Percentiles rank a stretch among this genome's conserved stretches.
These are phyloP conservation scores for Pardosa pseudoannulata DNA, from an alignment of 2,888 invertebrate species.

Conservation along the genomic window DNA sequence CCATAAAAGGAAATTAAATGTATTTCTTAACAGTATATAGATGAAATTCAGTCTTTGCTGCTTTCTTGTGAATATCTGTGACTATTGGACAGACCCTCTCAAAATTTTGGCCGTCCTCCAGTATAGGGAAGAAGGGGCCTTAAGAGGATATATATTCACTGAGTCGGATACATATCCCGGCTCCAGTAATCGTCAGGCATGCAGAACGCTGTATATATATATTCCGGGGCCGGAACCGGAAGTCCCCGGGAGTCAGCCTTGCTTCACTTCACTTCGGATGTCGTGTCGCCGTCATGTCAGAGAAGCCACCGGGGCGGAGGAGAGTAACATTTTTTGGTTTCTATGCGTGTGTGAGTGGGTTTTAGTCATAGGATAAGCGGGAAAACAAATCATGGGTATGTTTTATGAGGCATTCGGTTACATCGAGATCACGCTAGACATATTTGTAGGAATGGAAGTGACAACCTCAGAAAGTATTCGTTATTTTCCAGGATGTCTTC, in stretches of 20 bases:
- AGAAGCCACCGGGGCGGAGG: conserved; percentile 15
- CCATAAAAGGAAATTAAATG: too few relatives aligned
- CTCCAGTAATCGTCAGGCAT: conserved; percentile 63
- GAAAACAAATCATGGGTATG: not conserved
- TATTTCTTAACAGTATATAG: too few relatives aligned
- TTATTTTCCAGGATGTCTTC: too few relatives aligned
- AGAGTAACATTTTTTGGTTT: not conserved
- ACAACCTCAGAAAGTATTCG: too few relatives aligned
- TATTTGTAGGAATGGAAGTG: too few relatives aligned
- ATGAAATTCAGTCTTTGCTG: too few relatives aligned
- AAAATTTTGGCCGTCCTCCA: conserved; percentile 46
- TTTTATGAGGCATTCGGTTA: not conserved
- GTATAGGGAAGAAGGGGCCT: conserved; percentile 15
- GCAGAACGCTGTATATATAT: conserved; percentile 62
- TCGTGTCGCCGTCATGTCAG: conserved; percentile 68
- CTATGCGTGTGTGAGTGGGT: not conserved
- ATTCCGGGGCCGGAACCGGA: conserved; percentile 65
- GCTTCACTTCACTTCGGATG: conserved; percentile 69
- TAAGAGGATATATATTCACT: conserved; percentile 34
- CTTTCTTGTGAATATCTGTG: not conserved
- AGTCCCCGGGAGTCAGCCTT: conserved; percentile 58
- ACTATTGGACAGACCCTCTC: not conserved
- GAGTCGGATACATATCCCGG: conserved; percentile 36
- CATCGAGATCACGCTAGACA: not conserved
- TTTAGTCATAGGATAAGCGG: not conserved